Conservation (phyloP, 2,888 invertebrate species). For the Andrena marginata region DNA sequence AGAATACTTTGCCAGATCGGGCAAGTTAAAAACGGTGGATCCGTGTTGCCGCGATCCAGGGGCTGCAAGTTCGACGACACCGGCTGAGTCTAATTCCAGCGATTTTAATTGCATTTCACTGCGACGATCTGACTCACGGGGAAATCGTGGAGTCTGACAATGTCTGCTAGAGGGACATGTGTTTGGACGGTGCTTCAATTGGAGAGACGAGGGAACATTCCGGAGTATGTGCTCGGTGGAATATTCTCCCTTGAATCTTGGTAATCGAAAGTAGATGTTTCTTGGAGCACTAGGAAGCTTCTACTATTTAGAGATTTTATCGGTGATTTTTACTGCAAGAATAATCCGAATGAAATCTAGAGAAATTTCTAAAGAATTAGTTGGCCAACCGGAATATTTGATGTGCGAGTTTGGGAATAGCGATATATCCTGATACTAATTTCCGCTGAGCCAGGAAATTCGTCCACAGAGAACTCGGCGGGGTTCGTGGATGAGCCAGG, state of each 20-base stretch:
- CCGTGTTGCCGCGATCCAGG: conserved; percentile 26
- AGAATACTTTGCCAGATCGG: conserved; percentile 22
- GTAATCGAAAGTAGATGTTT: no score
- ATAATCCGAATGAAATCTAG: no score
- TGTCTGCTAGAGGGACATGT: background rate
- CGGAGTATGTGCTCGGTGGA: background rate
- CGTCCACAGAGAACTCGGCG: background rate
- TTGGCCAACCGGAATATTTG: no score
- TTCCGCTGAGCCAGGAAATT: conserved; percentile 2
- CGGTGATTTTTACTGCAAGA: no score
- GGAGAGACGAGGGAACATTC: background rate
- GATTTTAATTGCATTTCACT: conserved; percentile 53
- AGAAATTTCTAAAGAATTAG: no score
- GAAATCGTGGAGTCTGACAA: conserved; percentile 24
- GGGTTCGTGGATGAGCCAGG: background rate
- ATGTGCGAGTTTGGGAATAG: background rate
- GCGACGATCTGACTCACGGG: conserved; percentile 47
- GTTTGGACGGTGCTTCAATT: background rate
- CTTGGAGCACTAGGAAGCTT: no score
- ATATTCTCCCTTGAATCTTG: background rate
- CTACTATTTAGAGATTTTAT: no score
- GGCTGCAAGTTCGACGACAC: conserved; percentile 51
- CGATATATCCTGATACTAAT: background rate
- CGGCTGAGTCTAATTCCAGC: conserved; percentile 52
- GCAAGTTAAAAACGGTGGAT: conserved; percentile 37